phyloP scores from a whole-genome alignment of 2,888 invertebrate species.

The Zaprionus bogoriensis region DNA sequence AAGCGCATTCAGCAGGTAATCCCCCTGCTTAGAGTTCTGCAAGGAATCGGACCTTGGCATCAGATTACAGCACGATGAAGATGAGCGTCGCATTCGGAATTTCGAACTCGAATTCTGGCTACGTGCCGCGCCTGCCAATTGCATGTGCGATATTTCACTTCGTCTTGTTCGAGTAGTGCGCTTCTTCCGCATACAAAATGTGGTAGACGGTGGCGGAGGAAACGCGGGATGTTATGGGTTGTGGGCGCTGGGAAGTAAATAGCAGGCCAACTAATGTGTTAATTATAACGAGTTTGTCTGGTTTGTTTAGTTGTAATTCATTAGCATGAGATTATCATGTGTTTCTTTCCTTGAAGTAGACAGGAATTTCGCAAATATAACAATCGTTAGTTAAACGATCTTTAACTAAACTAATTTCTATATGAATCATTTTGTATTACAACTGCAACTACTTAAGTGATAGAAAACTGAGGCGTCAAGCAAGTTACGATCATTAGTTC shows the following conservation, averaged over 20 bases:
- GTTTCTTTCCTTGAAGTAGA: too few species aligned
- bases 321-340: conserved; percentile 11
- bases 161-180: conserved; percentile 13
- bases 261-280: conserved; percentile 33
- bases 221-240: too few species aligned
- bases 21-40: not conserved
- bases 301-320: conserved; percentile 15
- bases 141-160: conserved; percentile 37
- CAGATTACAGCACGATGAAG: conserved; percentile 1
- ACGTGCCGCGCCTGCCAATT: conserved; percentile 41
- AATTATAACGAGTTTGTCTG: conserved; percentile 32
- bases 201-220: not conserved
- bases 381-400: too few species aligned
- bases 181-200: conserved; percentile 39
- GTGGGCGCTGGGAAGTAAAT: conserved; percentile 24
- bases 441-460: not conserved
- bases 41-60: not conserved
- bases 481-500: not conserved
- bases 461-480: not conserved
- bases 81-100: not conserved
- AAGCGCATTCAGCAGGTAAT: not conserved
- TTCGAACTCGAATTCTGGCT: not conserved
- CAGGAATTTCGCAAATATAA: too few species aligned
- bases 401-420: too few species aligned
- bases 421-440: too few species aligned